phyloP scores from a whole-genome alignment of 2,113 vertebrate species.

The Hystrix brachyura region DNA sequence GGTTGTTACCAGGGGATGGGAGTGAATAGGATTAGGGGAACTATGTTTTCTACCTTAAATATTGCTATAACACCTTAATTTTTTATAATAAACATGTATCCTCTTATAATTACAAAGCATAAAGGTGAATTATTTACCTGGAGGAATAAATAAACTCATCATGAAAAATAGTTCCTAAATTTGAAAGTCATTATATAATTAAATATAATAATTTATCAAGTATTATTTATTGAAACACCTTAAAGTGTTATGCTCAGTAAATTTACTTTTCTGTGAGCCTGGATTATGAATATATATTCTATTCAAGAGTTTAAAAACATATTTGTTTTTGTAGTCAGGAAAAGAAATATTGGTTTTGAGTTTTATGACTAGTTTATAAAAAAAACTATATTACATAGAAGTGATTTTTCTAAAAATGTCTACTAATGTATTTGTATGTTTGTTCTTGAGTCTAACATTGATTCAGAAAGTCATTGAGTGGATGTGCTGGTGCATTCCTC shows the following conservation, averaged over 20 bases:
- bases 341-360: conserved; percentile 31
- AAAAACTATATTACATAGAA: conserved; percentile 5
- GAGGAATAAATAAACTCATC: neutral
- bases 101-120: conserved; percentile 15
- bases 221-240: neutral
- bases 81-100: neutral
- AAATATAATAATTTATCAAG: conserved; percentile 12
- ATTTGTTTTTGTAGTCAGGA: neutral
- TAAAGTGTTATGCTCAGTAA: neutral
- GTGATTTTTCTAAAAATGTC: conserved; percentile 17
- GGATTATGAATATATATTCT: neutral
- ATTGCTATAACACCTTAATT: conserved; percentile 48
- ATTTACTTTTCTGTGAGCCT: conserved; percentile 33
- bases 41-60: conserved; percentile 57
- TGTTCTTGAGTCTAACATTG: conserved; percentile 46
- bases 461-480: conserved; percentile 27
- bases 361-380: conserved; percentile 2
- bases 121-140: conserved; percentile 59
- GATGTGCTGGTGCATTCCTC: neutral
- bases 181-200: conserved; percentile 46
- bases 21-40: neutral
- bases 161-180: conserved; percentile 53
- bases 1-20: neutral
- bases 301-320: neutral
- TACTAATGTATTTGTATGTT: conserved; percentile 29